Conservation (phyloP, 2,888 invertebrate species). For the Tetanocera ferruginea region DNA sequence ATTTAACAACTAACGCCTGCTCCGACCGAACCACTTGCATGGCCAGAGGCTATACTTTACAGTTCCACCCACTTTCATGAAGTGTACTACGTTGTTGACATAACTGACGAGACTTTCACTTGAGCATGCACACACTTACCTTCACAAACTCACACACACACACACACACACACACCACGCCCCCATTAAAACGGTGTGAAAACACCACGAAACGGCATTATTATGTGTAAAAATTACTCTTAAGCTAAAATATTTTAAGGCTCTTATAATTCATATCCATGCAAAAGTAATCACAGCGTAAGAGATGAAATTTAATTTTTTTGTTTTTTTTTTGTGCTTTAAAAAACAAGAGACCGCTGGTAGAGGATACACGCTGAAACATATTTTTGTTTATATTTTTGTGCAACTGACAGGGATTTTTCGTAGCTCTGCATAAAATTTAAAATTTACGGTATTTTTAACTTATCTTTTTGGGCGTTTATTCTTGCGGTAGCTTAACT, state of each 20-base stretch:
- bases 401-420: no score
- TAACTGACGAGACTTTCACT: slow-evolving; percentile 26
- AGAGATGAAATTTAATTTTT: slow-evolving; percentile 61
- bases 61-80: background rate
- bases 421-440: no score
- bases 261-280: slow-evolving; percentile 31
- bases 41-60: background rate
- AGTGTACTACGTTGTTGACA: slow-evolving; percentile 12
- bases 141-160: background rate
- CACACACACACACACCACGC: slow-evolving; percentile 2
- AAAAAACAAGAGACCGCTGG: no score
- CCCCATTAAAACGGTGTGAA: background rate
- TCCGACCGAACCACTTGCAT: background rate
- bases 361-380: no score
- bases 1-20: no score
- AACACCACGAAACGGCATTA: background rate
- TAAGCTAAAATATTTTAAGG: slow-evolving; percentile 22
- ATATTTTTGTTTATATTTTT: no score
- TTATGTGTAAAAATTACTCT: background rate
- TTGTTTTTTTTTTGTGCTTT: no score
- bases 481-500: no score
- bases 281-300: slow-evolving; percentile 62
- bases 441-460: no score
- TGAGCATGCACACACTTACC: background rate
- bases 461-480: no score